Evolutionary conservation across 2,888 invertebrate species (phyloP), one percentile per base, ranked within the genome.

Genomic region (Adela reaumurella): DNA sequence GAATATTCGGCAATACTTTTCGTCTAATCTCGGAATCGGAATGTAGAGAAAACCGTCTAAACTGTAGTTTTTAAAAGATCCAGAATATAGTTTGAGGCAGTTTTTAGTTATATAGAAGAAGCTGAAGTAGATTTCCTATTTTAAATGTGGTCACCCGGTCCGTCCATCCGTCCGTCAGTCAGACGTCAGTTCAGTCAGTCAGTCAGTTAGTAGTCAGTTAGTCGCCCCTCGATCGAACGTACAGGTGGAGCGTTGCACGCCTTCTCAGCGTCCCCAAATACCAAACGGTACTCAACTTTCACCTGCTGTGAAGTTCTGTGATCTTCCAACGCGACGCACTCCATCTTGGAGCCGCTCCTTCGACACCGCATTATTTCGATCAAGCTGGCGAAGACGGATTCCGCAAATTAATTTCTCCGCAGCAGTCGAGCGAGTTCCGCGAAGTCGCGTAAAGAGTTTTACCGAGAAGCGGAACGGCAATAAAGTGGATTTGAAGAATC

Each of bases 381-480:
- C 35, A 3, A 14, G 63, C 61, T 62, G 56, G 61, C 65, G 62
- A 60, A 64, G 65, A 64, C 63, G 64, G 64, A 68, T 74, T 70
- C 74, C 68, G 73, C 73, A 71, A 77, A 76, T 69, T 74, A 74
- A 72, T 76, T 76, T 76, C 76, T 74, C 72, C 70, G 62, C 68
- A 68, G 68, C 65, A 62, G 65, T 66, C 65, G 63, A 65, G 58
- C 65, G 63, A 65, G 58, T 77, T 76, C 78, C 67, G 65, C 69
- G 78, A 76, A 78, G 72, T 71, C 65, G 72, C 67, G 65, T 72
- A 73, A 69, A 76, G 74, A 74, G 74, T 74, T 74, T 35, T 77
- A 74, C 78, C 55, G 64, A 70, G 78, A 78, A 76, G 58, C 70
- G 69, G 69, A 69, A 66, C 72, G 67, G 70, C 63, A 65, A 64